Base-by-base conservation (phyloP, 1,140 invertebrate species). In the Ptiloglossa arizonensis region DNA sequence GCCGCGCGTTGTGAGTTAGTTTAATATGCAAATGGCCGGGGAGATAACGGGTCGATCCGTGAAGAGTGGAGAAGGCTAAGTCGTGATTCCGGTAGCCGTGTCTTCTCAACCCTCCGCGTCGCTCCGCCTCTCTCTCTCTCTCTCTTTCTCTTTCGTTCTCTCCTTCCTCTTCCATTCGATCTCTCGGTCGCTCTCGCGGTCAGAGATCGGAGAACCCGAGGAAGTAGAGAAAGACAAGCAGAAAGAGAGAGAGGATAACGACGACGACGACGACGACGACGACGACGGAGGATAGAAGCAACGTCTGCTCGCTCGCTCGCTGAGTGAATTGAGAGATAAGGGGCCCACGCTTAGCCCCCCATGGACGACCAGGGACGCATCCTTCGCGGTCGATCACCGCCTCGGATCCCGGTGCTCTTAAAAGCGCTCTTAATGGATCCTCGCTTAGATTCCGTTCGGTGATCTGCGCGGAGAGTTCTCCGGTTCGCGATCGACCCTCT, bases 11-110 rank as follows among this genome's bases (percentile, higher is more conserved):
- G 90, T 89, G 91, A 91, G 91, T 92, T 92, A 92, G 91, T 92
- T 92, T 92, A 92, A 91, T 91, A 92, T 92, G 91, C 90, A 92
- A 92, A 92, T 92, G 86, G 87, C 82, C 71, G 24, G 80, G 50
- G 82, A 91, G 90, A 92, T 92, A 92, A 91, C 91, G 89, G 90
- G 73, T 85, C 89, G 89, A 91, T 92, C 86, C 87, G 86, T 88
- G 89, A 90, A 91, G 89, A 90, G 88, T 87, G 82, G 85, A 91
- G 89, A 90, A 89, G 87, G 86, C 90, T 89, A 89, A 91, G 91
- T 91, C 90, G 91, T 92, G 91, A 92, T 91, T 92, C 90, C 90
- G 86, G 91, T 92, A 92, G 90, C 90, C 87, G 86, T 92, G 91
- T 91, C 87, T 88, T 82, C 82, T 59, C 72, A 79, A 44, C 79